Evolutionary conservation across 2,113 vertebrate genomes (phyloP), one percentile per base, ranked within the genome.

Genomic region (Rutilus rutilus): DNA sequence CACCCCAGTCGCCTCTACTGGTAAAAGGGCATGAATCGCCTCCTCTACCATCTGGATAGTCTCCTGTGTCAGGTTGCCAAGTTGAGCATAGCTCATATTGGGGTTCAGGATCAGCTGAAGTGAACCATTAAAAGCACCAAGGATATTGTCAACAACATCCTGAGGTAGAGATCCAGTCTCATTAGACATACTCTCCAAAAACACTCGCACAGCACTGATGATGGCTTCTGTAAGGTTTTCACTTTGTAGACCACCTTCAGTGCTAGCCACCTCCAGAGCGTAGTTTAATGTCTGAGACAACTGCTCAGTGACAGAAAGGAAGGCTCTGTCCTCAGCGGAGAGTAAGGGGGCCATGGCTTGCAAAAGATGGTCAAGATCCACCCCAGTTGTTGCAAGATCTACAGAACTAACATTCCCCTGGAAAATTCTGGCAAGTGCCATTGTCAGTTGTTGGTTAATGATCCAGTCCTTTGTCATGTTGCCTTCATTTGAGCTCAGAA

Each of bases 401-500:
- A 85, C 86, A 65, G 80, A 64, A 27, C 83, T 54, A 69, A 88
- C 88, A 87, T 90, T 92, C 91, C 90, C 92, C 12, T 91, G 89
- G 6, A 93, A 60, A 77, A 94, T 83, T 25, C 39, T 88, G 10
- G 85, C 82, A 9, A 95, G 47, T 71, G 87, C 50, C 10, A 69
- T 39, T 0, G 73, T 50, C 42, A 93, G 85, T 52, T 86, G 88
- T 21, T 93, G 89, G 83, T 93, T 87, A 54, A 86, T 87, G 78
- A 94, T 87, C 94, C 94, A 95, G 33, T 62, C 59, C 6, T 65
- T 47, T 3, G 78, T 30, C n/a, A 64, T 21, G 39, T 65, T 93
- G 47, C 94, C 93, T 93, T 91, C 89, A 42, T 64, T 82, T 10
- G 86, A 83, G 59, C 89, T 87, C 82, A 94, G n/a, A 74, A 95